Conservation (phyloP, 2,888 invertebrate genomes). For the Cataglyphis rosenhaueri region DNA sequence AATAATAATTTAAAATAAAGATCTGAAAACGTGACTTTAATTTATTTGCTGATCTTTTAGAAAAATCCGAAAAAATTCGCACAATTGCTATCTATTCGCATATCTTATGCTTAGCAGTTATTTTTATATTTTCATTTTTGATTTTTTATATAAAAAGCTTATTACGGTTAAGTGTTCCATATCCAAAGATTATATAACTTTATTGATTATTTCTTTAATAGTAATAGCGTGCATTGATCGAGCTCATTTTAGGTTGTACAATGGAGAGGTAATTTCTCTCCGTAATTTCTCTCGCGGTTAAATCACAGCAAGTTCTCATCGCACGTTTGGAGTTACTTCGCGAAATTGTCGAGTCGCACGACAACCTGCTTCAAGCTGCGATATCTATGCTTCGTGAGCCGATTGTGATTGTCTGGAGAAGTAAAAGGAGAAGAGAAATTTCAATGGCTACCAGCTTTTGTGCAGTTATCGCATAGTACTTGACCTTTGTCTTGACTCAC, state of each 20-base stretch:
- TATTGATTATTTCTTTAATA: slow-evolving; percentile 64
- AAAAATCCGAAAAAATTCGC: too few species aligned
- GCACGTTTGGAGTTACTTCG: slow-evolving; percentile 60
- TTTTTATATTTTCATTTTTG: neutral
- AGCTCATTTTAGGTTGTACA: slow-evolving; percentile 57
- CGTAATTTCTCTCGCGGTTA: slow-evolving; percentile 66
- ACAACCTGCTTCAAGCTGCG: slow-evolving; percentile 35
- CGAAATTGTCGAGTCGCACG: slow-evolving; percentile 62
- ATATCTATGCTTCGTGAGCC: slow-evolving; percentile 43
- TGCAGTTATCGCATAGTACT: slow-evolving; percentile 19
- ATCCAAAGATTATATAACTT: slow-evolving; percentile 66
- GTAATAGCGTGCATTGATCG: slow-evolving; percentile 22
- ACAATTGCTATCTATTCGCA: neutral
- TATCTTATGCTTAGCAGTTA: neutral
- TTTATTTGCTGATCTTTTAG: neutral
- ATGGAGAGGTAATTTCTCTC: slow-evolving; percentile 69
- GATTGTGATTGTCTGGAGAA: slow-evolving; percentile 45
- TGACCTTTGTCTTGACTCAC: slow-evolving; percentile 30
- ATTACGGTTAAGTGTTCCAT: neutral
- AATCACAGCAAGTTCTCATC: slow-evolving; percentile 24
- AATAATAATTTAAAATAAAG: neutral
- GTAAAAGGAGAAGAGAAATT: slow-evolving; percentile 38
- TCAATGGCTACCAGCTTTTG: slow-evolving; percentile 35
- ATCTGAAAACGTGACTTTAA: neutral
- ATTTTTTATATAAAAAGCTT: neutral